A percentile compares a stretch with the other conserved stretches of the same genome.
phyloP scores from a whole-genome alignment of 2,797 vertebrate genomes.

The Pangasius larnaudii region DNA sequence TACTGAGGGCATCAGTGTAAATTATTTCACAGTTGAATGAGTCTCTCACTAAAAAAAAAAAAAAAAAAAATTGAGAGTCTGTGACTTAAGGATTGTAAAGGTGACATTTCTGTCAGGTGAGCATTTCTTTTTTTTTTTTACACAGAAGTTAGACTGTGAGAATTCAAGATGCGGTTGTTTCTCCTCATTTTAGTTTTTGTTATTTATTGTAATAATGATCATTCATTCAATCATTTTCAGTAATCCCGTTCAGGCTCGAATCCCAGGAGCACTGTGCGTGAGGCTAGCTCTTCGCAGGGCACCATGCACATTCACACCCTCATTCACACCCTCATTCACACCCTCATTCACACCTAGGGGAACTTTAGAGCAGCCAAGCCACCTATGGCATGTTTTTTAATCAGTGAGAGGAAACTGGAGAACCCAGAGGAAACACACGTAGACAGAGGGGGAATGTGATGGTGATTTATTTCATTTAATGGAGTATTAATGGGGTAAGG shows the following conservation, averaged over 20 bases:
- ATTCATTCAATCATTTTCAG: not conserved
- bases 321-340: slow-evolving; percentile 8
- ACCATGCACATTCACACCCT: not conserved
- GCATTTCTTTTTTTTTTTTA: not conserved
- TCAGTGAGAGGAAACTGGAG: slow-evolving; percentile 29
- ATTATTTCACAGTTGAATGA: not conserved
- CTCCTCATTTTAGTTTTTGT: not conserved
- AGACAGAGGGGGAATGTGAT: not conserved
- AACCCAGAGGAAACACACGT: not conserved
- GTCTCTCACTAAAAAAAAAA: not conserved
- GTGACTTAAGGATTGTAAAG: not conserved
- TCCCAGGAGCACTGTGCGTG: not conserved
- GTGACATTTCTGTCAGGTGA: no score
- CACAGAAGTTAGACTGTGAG: not conserved
- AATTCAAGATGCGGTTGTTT: not conserved
- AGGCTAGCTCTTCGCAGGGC: not conserved
- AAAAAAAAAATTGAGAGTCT: not conserved
- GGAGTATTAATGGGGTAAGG: not conserved
- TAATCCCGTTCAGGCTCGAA: not conserved
- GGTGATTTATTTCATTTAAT: slow-evolving; percentile 14
- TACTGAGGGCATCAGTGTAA: not conserved
- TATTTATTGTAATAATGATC: not conserved
- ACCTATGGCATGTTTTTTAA: slow-evolving; percentile 3
- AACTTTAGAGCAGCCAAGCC: not conserved
- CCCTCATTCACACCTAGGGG: not conserved